Base-by-base conservation (phyloP, 1,140 invertebrate species). In the Drosophila azteca region DNA sequence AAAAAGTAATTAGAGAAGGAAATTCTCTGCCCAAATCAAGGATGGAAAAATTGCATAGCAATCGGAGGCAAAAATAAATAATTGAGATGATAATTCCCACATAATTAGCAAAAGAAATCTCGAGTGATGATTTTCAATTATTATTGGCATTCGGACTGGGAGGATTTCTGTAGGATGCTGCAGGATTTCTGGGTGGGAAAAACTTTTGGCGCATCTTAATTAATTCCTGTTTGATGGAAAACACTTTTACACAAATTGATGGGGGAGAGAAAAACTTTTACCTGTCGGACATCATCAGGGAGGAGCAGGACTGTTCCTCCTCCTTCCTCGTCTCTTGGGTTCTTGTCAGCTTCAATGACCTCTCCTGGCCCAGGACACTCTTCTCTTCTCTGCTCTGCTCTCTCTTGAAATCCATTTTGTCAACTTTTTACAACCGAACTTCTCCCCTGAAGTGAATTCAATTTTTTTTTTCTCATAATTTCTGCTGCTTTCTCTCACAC, bases 121-220 rank as follows among this genome's bases (percentile, higher is more conserved):
- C 79, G 72, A 83, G 76, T 88, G 84, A 89, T 88, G 83, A 88
- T 88, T 89, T 88, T 88, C 83, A 88, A 88, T 88, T 88, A 88
- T 88, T 88, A 72, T 72, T 68, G 74, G 54, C 64, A 46, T 57
- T 49, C 45, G 60, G 53, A 78, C 52, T 67, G 63, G 62, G 61
- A 59, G 49, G 48, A 20, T 20, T 20, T 20, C 17, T 20, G 17
- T 20, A 20, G 17, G 17, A 26, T 26, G 0, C 24, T 26, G 24
- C 24, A 6, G 24, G 64, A 68, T 49, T 54, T 43, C 35, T 35
- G 31, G 26, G 8, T n/a, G 26, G 22, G 11, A 22, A 63, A 77
- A 77, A 83, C 64, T 87, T 81, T 82, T 51, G 66, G 74, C 75
- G 75, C 75, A 66, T 79, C 84, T 88, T 88, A 88, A 88, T 88